These are phyloP conservation scores for Drosophila seguyi DNA, from an alignment of 1,140 invertebrate genomes.

Conservation along the genomic window DNA sequence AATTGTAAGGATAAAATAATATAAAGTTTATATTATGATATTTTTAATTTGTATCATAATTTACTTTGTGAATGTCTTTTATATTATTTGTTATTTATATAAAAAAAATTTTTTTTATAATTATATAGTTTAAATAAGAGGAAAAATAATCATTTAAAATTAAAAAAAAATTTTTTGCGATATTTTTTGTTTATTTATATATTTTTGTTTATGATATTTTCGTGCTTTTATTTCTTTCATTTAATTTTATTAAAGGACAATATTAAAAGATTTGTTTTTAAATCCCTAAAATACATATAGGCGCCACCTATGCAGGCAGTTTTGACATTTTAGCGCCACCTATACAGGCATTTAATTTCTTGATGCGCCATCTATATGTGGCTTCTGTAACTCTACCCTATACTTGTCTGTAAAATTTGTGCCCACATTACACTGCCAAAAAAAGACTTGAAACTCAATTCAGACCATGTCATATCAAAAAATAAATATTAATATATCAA, in stretches of 20 bases:
- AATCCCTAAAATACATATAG: neutral
- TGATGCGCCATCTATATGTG: neutral
- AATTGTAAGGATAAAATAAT: too few relatives aligned
- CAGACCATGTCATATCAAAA: neutral
- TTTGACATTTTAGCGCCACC: neutral
- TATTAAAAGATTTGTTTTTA: neutral
- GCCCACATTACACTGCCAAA: neutral
- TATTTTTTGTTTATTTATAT: too few relatives aligned
- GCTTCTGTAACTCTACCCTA: too few relatives aligned
- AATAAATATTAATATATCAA: neutral
- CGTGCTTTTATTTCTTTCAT: too few relatives aligned
- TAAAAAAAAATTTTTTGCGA: neutral
- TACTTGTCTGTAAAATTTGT: neutral
- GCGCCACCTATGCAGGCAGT: conserved; percentile 9
- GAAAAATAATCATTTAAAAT: too few relatives aligned
- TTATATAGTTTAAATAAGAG: too few relatives aligned
- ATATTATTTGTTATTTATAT: too few relatives aligned
- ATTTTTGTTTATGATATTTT: too few relatives aligned
- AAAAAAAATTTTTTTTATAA: too few relatives aligned
- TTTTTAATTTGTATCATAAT: too few relatives aligned
- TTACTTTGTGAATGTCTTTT: neutral
- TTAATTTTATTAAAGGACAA: too few relatives aligned
- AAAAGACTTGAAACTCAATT: neutral
- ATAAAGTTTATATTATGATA: too few relatives aligned
- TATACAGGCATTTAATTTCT: neutral